phyloP scores from a whole-genome alignment of 2,113 vertebrate species.

The Tragelaphus imberbis region DNA sequence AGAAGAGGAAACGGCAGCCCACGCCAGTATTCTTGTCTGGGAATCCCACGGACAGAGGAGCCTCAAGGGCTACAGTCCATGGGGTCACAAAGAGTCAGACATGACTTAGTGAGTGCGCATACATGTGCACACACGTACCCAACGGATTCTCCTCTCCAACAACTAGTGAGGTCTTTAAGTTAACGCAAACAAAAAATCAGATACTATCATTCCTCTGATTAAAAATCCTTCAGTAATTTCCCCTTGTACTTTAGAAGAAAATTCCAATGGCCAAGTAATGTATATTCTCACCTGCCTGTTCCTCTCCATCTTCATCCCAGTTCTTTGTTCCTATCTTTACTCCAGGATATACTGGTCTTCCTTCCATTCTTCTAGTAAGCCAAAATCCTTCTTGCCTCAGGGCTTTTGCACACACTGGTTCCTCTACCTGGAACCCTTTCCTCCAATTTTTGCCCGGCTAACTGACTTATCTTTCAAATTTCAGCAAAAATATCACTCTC shows the following conservation, averaged over 20 bases:
- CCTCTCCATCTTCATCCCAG: not conserved
- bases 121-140: fast-evolving
- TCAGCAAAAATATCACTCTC: not conserved
- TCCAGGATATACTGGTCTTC: not conserved
- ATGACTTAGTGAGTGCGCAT: not conserved
- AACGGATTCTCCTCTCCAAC: not conserved
- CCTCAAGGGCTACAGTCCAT: not conserved
- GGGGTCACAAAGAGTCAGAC: not conserved
- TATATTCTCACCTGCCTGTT: not conserved
- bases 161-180: not conserved
- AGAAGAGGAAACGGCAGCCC: not conserved
- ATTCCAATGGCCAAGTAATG: not conserved
- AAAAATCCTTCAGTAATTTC: not conserved
- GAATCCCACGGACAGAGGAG: not conserved
- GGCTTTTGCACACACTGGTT: not conserved
- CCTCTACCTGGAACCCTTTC: not conserved
- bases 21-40: not conserved
- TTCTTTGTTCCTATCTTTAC: not conserved
- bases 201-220: not conserved
- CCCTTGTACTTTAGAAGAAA: not conserved
- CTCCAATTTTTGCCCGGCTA: not conserved
- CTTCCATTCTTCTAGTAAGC: not conserved
- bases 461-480: not conserved
- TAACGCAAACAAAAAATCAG: not conserved
- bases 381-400: not conserved